Percentiles rank a stretch among this genome's conserved stretches.
Evolutionary conservation across 2,797 vertebrate genomes (phyloP).

Genomic region (Acanthurus lineatus): DNA sequence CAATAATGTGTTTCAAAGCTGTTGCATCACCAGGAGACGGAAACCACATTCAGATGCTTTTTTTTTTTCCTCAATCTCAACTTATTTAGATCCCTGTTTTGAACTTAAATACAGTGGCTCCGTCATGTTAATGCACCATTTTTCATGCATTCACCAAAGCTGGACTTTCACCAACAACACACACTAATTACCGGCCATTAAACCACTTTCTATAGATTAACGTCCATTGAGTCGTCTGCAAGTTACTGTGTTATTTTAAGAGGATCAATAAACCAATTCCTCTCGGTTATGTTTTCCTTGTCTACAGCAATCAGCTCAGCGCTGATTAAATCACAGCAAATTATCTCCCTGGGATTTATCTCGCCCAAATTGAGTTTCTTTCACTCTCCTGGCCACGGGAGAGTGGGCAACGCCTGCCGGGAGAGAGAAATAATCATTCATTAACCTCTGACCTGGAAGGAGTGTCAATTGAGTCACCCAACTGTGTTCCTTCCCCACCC

Average conservation of each 20-base stretch:
- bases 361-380: conserved; percentile 83
- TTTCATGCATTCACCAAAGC: conserved; percentile 25
- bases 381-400: conserved; percentile 78
- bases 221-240: conserved; percentile 57
- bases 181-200: conserved; percentile 73
- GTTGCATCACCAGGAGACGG: conserved; percentile 61
- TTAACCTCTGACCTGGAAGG: conserved; percentile 85
- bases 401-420: conserved; percentile 80
- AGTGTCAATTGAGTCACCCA: conserved; percentile 76
- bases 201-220: conserved; percentile 74
- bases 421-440: conserved; percentile 86
- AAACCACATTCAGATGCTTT: conserved; percentile 35
- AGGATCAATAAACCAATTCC: conserved; percentile 83
- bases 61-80: neutral
- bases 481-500: conserved; percentile 44
- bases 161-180: conserved; percentile 46
- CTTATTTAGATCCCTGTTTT: neutral
- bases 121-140: conserved; percentile 8
- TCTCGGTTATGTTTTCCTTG: conserved; percentile 81
- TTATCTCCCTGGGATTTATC: conserved; percentile 82
- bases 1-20: conserved; percentile 84
- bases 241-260: conserved; percentile 52
- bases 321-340: conserved; percentile 82
- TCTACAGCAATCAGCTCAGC: conserved; percentile 74
- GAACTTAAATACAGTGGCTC: conserved; percentile 7